Evolutionary conservation across 2,888 invertebrate species (phyloP), one percentile per base, ranked within the genome.

Genomic region (Tridacna gigas): DNA sequence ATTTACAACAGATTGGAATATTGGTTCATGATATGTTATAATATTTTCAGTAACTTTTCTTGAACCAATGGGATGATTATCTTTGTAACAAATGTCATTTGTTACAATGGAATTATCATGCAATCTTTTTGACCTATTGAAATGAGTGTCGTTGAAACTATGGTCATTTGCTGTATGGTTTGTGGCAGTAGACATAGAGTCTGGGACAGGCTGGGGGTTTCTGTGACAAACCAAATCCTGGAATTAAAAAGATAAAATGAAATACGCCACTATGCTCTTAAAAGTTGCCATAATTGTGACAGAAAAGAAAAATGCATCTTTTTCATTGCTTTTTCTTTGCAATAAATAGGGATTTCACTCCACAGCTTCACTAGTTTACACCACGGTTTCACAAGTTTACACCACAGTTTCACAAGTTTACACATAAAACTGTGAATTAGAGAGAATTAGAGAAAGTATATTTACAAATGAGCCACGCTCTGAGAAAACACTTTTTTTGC

Each of bases 1-100:
- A 37, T 85, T 83, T 7, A 74, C 82, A 0, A 88, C 82, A 22
- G 84, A 79, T 28, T 86, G 86, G 77, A 86, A 86, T 48, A 83
- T 81, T 0, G 92, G 89, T 76, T 94, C 93, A 79, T 91, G 91
- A 79, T 94, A 94, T 0, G 94, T 92, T 26, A 91, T 86, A 4
- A 92, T 91, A 60, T 90, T 86, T 51, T 91, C 92, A 2, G 92
- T 88, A 0, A 91, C 91, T 74, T 88, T 86, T 28, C 94, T 83
- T 20, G 90, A 90, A 3, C 94, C 94, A 45, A 94, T 93, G 61
- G 91, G 91, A 81, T 94, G 94, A 37, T 88, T 82, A 20, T 84
- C 83, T 82, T 93, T 94, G 83, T 94, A 94, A 60, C 83, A 47
- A 71, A 51, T 25, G 25, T 71, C 71, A 37, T n/a, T 26, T 51